Evolutionary conservation across 2,113 vertebrate species (phyloP).

Genomic region (Petrocephalus microphthalmus): DNA sequence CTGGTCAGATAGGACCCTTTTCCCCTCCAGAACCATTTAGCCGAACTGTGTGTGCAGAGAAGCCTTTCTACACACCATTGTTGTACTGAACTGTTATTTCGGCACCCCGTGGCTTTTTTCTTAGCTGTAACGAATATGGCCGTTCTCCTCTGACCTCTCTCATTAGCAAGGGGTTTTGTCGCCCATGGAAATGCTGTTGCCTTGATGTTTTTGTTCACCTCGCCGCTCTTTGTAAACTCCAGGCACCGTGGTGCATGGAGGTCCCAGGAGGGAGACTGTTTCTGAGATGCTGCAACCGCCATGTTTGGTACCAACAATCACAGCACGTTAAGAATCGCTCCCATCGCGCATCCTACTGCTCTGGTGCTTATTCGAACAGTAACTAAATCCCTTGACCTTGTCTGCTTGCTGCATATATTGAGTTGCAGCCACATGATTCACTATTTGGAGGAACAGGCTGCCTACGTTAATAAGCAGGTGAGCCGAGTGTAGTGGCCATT

Average conservation of each 20-base stretch:
- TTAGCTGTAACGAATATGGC: not conserved
- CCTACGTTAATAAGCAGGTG: not conserved
- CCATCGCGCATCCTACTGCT: not conserved
- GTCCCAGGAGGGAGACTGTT: not conserved
- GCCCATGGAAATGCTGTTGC: not conserved
- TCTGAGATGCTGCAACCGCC: not conserved
- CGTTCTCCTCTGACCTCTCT: not conserved
- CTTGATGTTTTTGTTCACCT: not conserved
- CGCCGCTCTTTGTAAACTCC: not conserved
- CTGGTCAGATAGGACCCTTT: not conserved
- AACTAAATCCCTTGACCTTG: not conserved
- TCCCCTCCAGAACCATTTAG: not conserved
- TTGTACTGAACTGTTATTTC: not conserved
- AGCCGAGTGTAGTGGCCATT: not conserved
- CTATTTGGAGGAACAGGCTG: not conserved
- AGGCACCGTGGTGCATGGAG: not conserved
- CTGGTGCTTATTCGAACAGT: not conserved
- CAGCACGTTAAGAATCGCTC: not conserved
- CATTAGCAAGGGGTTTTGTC: not conserved
- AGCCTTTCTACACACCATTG: not conserved
- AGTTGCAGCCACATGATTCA: not conserved
- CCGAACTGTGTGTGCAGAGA: not conserved
- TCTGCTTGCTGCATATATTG: not conserved
- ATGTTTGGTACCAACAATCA: not conserved
- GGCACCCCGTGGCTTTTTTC: not conserved